Evolutionary conservation across 2,113 vertebrate species (phyloP), one percentile per base, ranked within the genome.

Genomic region (Pachypanchax playfairii): DNA sequence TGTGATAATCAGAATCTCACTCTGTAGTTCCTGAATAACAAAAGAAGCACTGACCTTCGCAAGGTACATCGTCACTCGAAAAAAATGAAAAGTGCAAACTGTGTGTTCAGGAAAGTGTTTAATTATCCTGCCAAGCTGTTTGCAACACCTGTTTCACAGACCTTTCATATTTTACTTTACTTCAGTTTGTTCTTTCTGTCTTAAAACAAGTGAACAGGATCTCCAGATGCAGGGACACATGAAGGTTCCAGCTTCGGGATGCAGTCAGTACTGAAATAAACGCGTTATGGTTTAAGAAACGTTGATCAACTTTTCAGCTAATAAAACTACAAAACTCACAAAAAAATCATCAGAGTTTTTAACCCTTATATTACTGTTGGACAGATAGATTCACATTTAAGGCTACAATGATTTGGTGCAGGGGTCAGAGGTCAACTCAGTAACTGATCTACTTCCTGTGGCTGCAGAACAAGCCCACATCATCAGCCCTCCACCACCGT

Each of bases 1-100:
- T 70, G 79, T 85, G 83, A 84, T 87, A 87, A 88, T 88, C 76
- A 87, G 79, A 78, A 56, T 65, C 69, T 81, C 56, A 43, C 50
- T 81, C 65, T 36, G 69, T 61, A 46, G 66, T 64, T 72, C 24
- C 48, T 36, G 28, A 22, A 61, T 35, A 64, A 50, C 33, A 42
- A 58, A n/a, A 39, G 47, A 83, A 68, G 69, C 70, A 67, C 41
- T 20, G 20, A 46, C 65, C 63, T 65, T 73, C 53, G 21, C 46
- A 69, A 79, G 72, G 20, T 67, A 71, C 65, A 31, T 47, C 31
- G 70, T 83, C 76, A 80, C 83, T 73, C 85, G 75, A 79, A 80
- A 71, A 56, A 54, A 50, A 56, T 42, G 18, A 20, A 68, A 10
- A 5, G 13, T 31, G 41, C 31, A 41, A 39, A 54, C 1, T 10